Percentiles rank a stretch among this genome's conserved stretches.
Evolutionary conservation across 2,888 invertebrate species (phyloP).

Genomic region (Argyresthia goedartella): DNA sequence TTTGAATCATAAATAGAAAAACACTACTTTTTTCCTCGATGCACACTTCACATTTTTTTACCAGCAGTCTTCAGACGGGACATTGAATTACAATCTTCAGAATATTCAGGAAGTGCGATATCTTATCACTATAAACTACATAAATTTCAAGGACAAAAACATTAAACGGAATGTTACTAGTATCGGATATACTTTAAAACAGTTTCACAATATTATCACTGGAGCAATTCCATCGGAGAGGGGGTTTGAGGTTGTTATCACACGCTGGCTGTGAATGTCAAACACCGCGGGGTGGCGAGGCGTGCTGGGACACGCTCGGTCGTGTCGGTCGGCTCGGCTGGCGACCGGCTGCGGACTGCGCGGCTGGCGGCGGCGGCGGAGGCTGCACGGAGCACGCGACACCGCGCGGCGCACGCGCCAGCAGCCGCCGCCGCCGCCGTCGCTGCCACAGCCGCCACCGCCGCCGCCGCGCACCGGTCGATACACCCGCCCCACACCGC

Average conservation of each 20-base stretch:
- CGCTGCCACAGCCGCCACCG: slow-evolving; percentile 38
- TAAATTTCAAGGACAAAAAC: slow-evolving; percentile 18
- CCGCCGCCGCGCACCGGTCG: slow-evolving; percentile 62
- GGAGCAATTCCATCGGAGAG: slow-evolving; percentile 50
- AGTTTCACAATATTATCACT: slow-evolving; percentile 36
- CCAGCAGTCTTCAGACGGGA: no score
- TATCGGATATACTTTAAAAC: slow-evolving; percentile 20
- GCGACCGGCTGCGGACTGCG: slow-evolving; percentile 48
- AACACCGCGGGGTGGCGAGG: slow-evolving; percentile 30
- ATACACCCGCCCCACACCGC: slow-evolving; percentile 54
- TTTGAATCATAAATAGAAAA: no score
- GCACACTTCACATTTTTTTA: no score
- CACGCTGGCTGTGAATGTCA: slow-evolving; percentile 13
- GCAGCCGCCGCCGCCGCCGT: slow-evolving; percentile 28
- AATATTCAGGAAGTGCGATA: no score
- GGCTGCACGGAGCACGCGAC: no score
- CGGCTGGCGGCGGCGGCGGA: slow-evolving; percentile 61
- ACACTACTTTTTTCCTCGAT: no score
- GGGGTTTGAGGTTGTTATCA: slow-evolving; percentile 53
- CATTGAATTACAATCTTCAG: no score
- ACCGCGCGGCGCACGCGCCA: slow-evolving; percentile 43
- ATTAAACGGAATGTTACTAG: slow-evolving; percentile 16
- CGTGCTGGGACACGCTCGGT: slow-evolving; percentile 25
- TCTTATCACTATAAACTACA: slow-evolving; percentile 5
- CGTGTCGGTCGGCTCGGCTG: slow-evolving; percentile 17